Percentiles rank a stretch among this genome's conserved stretches.
phyloP scores from a whole-genome alignment of 92 coral and sea anemone species.

The Zoanthus sociatus region DNA sequence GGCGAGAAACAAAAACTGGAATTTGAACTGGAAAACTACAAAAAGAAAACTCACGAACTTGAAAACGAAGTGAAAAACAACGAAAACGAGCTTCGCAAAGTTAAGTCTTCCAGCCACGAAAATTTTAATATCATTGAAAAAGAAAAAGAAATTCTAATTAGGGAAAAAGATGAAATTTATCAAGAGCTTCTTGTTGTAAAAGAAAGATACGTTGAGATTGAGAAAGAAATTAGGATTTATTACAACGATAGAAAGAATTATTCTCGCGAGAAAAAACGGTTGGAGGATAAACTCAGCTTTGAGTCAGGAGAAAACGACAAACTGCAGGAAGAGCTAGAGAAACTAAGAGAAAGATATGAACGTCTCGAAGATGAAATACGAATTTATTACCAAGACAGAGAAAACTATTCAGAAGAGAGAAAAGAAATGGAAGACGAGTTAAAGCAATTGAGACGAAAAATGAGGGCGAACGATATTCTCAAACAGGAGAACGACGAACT shows the following conservation, averaged over 20 bases:
- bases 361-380: conserved; percentile 47
- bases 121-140: conserved; percentile 18
- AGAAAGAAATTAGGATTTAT: conserved; percentile 56
- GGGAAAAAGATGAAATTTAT: conserved; percentile 72
- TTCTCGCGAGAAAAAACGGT: conserved; percentile 31
- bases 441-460: conserved; percentile 14
- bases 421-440: conserved; percentile 15
- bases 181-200: conserved; percentile 64
- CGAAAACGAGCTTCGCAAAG: conserved; percentile 8
- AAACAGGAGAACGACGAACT: conserved; percentile 44
- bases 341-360: conserved; percentile 27
- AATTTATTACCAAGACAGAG: conserved; percentile 42
- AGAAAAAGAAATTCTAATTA: conserved; percentile 28
- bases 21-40: conserved; percentile 64
- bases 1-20: conserved; percentile 68
- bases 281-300: conserved; percentile 2
- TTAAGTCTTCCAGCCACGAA: conserved; percentile 35
- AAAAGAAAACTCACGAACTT: conserved; percentile 42
- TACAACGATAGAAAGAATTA: conserved; percentile 36
- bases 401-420: conserved; percentile 28
- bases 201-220: conserved; percentile 67
- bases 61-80: conserved; percentile 23
- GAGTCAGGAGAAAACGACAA: conserved; percentile 43
- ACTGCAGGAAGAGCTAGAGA: conserved; percentile 34
- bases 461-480: neutral